A percentile compares a stretch with the other conserved stretches of the same genome.
phyloP scores from a whole-genome alignment of 2,797 vertebrate genomes.

The Channallabes apus region DNA sequence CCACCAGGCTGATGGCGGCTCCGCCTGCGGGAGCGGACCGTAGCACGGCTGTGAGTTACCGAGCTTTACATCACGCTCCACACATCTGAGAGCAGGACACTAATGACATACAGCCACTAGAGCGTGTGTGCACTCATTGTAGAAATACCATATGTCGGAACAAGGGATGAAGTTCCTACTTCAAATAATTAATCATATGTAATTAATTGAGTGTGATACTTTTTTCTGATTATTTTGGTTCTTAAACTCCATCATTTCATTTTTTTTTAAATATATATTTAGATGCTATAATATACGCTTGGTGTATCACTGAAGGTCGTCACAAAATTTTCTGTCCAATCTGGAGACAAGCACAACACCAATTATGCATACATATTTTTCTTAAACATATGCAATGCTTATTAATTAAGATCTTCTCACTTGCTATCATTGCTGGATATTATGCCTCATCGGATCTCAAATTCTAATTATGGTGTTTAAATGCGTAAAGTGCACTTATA shows the following conservation, averaged over 20 bases:
- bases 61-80: constrained; percentile 1
- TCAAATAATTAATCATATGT: too few relatives aligned
- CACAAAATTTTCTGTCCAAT: background rate
- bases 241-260: background rate
- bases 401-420: background rate
- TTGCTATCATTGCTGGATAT: background rate
- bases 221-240: background rate
- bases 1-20: constrained; percentile 80
- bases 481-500: background rate
- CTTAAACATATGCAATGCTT: background rate
- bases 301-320: background rate
- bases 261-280: background rate
- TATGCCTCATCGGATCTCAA: background rate
- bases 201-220: background rate
- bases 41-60: constrained; percentile 82
- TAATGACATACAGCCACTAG: background rate
- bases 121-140: background rate
- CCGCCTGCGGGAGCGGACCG: constrained; percentile 79
- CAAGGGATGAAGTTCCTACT: background rate
- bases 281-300: background rate
- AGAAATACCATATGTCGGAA: background rate
- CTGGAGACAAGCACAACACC: background rate
- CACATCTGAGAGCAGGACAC: background rate
- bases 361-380: background rate
- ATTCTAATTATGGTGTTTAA: constrained; percentile 1